phyloP scores from a whole-genome alignment of 2,113 vertebrate species.

The Gnathonemus longibarbis region DNA sequence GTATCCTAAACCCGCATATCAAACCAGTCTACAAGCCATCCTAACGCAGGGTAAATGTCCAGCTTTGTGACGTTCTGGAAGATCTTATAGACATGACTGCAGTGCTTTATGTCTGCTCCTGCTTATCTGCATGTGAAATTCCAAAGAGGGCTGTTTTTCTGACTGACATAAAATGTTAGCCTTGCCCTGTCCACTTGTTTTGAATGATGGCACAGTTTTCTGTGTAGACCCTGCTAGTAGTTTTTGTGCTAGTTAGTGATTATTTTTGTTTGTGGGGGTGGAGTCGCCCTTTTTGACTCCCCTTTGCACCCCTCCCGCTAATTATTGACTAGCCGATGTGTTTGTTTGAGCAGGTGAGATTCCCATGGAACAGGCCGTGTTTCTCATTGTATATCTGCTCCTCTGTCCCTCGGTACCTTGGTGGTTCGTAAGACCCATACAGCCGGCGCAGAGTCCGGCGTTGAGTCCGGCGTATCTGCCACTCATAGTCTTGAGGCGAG shows the following conservation, averaged over 20 bases:
- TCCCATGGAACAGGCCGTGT: background rate
- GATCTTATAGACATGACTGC: background rate
- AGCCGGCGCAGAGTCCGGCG: background rate
- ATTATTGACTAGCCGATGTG: constrained; percentile 36
- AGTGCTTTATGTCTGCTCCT: background rate
- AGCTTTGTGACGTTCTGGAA: background rate
- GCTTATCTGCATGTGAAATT: background rate
- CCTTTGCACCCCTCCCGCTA: constrained; percentile 35
- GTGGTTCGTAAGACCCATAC: background rate
- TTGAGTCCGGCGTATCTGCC: constrained; percentile 11
- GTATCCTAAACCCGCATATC: background rate
- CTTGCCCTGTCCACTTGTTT: background rate
- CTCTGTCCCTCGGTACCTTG: background rate
- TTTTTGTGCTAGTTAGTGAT: background rate
- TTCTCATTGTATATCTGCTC: background rate
- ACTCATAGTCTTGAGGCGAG: background rate
- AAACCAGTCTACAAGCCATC: background rate
- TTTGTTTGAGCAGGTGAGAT: constrained; percentile 34
- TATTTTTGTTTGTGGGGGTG: background rate
- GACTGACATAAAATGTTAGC: background rate
- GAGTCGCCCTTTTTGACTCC: background rate
- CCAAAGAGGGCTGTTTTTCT: background rate
- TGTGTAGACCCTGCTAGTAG: background rate
- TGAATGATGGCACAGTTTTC: background rate
- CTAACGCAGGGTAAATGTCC: background rate